Conservation (phyloP, 2,113 vertebrate species). For the Entelurus aequoreus region DNA sequence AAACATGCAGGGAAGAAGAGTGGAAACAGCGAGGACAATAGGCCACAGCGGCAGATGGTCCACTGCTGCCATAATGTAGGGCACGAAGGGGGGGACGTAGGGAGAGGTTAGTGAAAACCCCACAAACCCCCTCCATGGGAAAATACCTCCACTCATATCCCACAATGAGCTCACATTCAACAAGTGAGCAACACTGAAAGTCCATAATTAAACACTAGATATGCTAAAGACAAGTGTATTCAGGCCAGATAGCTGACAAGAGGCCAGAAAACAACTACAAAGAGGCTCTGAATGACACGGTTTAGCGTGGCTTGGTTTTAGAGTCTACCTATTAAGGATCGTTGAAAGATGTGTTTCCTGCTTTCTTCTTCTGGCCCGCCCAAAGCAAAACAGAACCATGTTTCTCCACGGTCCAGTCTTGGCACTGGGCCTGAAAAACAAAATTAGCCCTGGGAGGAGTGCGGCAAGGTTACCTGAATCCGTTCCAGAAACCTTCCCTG, state of each 20-base stretch:
- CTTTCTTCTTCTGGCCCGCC: neutral
- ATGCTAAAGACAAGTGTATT: too few species aligned
- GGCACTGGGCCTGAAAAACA: conserved; percentile 31
- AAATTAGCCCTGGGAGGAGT: conserved; percentile 50
- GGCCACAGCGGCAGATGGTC: conserved; percentile 39
- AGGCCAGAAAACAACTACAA: neutral
- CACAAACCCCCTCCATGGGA: conserved; percentile 3
- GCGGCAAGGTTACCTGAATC: conserved; percentile 58
- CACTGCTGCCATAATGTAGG: conserved; percentile 20
- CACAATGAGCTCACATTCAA: conserved; percentile 3
- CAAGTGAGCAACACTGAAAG: neutral
- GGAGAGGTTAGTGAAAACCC: neutral
- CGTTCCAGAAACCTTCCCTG: conserved; percentile 43
- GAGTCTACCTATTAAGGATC: neutral
- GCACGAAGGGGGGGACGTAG: conserved; percentile 2
- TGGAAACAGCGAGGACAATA: conserved; percentile 13
- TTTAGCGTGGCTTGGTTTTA: neutral
- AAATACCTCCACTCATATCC: conserved; percentile 8
- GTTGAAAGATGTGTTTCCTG: neutral
- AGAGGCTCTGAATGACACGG: neutral
- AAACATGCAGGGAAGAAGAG: conserved; percentile 3
- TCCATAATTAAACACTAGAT: too few species aligned
- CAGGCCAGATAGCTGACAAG: neutral
- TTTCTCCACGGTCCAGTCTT: conserved; percentile 34
- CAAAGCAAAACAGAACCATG: conserved; percentile 41